These are phyloP conservation scores for Troides aeacus DNA, from an alignment of 2,888 invertebrate species.

Conservation along the genomic window DNA sequence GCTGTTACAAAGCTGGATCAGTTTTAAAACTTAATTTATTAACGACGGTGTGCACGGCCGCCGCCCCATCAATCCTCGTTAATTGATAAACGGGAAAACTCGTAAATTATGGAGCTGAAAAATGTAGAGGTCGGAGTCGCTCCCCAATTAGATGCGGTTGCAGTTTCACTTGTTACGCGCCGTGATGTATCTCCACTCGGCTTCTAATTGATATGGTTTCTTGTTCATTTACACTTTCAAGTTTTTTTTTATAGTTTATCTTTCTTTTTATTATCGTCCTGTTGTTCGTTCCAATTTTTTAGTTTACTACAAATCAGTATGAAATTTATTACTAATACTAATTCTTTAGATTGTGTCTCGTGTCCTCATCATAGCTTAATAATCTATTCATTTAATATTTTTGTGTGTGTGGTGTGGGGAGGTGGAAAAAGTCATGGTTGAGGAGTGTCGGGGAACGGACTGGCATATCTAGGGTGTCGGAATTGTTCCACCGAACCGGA, in stretches of 20 bases:
- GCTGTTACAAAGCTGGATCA: conserved; percentile 39
- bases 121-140: conserved; percentile 24
- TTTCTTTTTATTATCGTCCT: neutral
- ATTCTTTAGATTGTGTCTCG: no score
- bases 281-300: neutral
- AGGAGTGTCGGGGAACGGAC: no score
- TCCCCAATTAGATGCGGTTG: conserved; percentile 26
- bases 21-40: conserved; percentile 47
- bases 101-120: conserved; percentile 28
- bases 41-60: conserved; percentile 34
- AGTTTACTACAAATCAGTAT: no score
- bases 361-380: no score
- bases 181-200: conserved; percentile 1
- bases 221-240: no score
- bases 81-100: conserved; percentile 28
- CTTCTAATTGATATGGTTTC: neutral
- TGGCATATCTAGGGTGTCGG: no score
- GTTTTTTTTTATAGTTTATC: neutral
- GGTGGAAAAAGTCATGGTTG: no score
- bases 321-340: neutral
- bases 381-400: no score
- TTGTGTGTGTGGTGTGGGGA: no score
- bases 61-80: conserved; percentile 29
- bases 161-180: conserved; percentile 12
- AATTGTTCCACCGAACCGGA: no score